Evolutionary conservation across 1,140 invertebrate genomes (phyloP), one percentile per base, ranked within the genome.

Genomic region (Drosophila jambulina): DNA sequence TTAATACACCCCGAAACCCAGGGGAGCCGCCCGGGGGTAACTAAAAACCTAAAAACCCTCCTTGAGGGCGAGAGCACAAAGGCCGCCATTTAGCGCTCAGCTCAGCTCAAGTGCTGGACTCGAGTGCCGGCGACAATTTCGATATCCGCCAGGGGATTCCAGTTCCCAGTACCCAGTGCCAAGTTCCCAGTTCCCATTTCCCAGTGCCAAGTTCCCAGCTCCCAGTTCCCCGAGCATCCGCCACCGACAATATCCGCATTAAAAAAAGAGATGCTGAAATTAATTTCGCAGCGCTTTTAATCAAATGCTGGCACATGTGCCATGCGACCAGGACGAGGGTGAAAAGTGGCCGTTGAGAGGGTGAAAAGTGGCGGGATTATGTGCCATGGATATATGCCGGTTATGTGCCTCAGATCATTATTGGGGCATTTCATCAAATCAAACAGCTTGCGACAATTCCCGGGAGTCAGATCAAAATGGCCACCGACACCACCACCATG

Each of bases 221-320:
- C 15, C 36, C 36, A 13, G 6, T 8, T 25, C 45, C 21, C 6
- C 3, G 46, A 5, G 12, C 25, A 78, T 59, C 60, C 71, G 43
- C 42, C 27, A 38, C 61, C 48, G 9, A 45, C 32, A 42, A 43
- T 40, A 70, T 70, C 67, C 38, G 67, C 69, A 71, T 71, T 59
- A 72, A 25, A 46, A 48, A 57, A 25, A 23, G 51, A 64, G 75
- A 76, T 43, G 40, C 46, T 62, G 82, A 85, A 85, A 90, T 90
- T 85, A 90, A 90, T 90, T 90, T 82, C 56, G 74, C 78, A 81
- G 81, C 75, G 78, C 82, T 88, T 91, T 91, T 91, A 91, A 91
- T 91, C 82, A 91, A 91, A 90, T 91, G 80, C 90, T 91, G 90
- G 80, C 90, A 91, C 91, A 91, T 91, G 87, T 63, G 17, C 10